Conservation (phyloP, 2,797 vertebrate species). For the Falco cherrug region DNA sequence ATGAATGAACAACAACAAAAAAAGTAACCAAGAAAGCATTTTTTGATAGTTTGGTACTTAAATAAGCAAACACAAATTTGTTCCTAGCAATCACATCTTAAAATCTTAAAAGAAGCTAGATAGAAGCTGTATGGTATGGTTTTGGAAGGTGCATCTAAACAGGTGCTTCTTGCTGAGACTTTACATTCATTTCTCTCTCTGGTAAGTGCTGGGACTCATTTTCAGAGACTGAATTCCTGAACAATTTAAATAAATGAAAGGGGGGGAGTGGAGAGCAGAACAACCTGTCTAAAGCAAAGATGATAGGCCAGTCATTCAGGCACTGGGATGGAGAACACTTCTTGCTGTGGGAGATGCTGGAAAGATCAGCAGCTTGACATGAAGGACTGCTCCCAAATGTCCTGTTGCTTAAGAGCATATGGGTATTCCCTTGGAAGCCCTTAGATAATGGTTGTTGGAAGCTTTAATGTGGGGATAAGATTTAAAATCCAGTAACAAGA, state of each 20-base stretch:
- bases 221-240: not conserved
- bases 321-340: not conserved
- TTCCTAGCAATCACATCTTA: accelerated
- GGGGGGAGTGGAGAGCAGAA: not conserved
- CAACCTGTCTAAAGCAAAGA: not conserved
- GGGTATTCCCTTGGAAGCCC: not conserved
- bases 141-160: not conserved
- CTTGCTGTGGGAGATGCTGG: not conserved
- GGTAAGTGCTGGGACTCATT: not conserved
- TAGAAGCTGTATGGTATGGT: not conserved
- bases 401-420: not conserved
- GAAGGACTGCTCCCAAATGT: not conserved
- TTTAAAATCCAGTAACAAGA: not conserved
- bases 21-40: not conserved
- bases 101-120: not conserved
- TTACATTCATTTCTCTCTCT: not conserved
- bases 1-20: not conserved
- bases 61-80: not conserved
- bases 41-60: not conserved
- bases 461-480: not conserved
- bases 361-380: not conserved
- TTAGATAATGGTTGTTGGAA: not conserved
- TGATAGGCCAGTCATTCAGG: not conserved
- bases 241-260: not conserved
- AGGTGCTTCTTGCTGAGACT: not conserved